These are phyloP conservation scores for Silurus aristotelis DNA, from an alignment of 2,797 vertebrate genomes.

Conservation along the genomic window DNA sequence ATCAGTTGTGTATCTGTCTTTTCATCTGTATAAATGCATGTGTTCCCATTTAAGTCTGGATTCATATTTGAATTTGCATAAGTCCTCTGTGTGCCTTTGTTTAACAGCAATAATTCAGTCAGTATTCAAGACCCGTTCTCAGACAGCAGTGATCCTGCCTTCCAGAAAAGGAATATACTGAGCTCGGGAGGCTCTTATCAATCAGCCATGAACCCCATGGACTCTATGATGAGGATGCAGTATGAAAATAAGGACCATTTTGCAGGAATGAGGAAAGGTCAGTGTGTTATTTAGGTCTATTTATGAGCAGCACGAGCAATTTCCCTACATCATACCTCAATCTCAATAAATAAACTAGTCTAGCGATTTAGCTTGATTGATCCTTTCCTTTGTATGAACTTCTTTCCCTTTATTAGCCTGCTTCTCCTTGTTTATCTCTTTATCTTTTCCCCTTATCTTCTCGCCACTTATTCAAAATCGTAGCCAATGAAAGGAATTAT, in stretches of 20 bases:
- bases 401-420: neutral
- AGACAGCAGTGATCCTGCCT: slow-evolving; percentile 88
- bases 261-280: slow-evolving; percentile 96
- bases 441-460: slow-evolving; percentile 1
- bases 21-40: neutral
- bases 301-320: neutral
- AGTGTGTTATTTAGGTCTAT: slow-evolving; percentile 52
- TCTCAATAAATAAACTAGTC: neutral
- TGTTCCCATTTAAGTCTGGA: neutral
- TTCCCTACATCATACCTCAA: neutral
- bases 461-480: slow-evolving; percentile 56
- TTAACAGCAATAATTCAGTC: slow-evolving; percentile 83
- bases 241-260: slow-evolving; percentile 97
- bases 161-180: slow-evolving; percentile 89
- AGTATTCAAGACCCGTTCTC: slow-evolving; percentile 96
- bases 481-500: slow-evolving; percentile 68
- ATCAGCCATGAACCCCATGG: slow-evolving; percentile 83
- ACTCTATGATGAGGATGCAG: slow-evolving; percentile 95
- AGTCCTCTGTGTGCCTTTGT: slow-evolving; percentile 4
- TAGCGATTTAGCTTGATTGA: neutral
- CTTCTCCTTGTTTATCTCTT: slow-evolving; percentile 6
- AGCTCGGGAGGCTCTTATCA: slow-evolving; percentile 89
- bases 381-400: neutral
- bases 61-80: slow-evolving; percentile 7
- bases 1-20: neutral